Conservation (phyloP, 2,113 vertebrate species). For the Prunella fulvescens region DNA sequence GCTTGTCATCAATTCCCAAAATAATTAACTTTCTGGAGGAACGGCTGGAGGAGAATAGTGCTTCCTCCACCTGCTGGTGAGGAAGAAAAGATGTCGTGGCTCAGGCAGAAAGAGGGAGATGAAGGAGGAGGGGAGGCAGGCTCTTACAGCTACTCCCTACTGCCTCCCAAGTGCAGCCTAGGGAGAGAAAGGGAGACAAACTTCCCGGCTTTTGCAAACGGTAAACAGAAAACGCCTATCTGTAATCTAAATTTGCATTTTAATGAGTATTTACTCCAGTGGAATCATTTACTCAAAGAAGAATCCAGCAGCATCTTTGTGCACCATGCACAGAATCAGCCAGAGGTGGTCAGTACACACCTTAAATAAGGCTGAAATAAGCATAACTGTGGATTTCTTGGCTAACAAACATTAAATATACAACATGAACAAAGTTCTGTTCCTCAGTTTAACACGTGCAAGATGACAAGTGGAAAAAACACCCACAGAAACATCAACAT, state of each 20-base stretch:
- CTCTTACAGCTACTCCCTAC: background rate
- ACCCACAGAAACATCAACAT: slow-evolving; percentile 3
- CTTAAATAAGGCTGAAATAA: background rate
- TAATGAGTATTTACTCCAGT: background rate
- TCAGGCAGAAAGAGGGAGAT: background rate
- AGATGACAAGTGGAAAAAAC: slow-evolving; percentile 15
- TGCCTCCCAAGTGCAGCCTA: background rate
- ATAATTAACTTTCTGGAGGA: slow-evolving; percentile 18
- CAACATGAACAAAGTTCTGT: background rate
- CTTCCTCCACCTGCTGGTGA: slow-evolving; percentile 67
- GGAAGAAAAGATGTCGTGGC: slow-evolving; percentile 1
- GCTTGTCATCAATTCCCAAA: slow-evolving; percentile 41
- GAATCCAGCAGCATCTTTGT: background rate
- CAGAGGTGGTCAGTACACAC: background rate
- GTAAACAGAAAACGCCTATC: background rate
- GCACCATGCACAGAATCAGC: background rate
- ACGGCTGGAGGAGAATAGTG: slow-evolving; percentile 31
- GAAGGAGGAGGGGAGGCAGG: background rate
- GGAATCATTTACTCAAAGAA: background rate
- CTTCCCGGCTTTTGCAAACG: background rate
- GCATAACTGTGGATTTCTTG: background rate
- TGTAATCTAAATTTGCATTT: background rate
- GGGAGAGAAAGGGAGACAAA: background rate
- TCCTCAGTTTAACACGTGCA: slow-evolving; percentile 4
- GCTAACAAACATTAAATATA: background rate